Evolutionary conservation across 2,113 vertebrate genomes (phyloP).

Genomic region (Cettia cetti): DNA sequence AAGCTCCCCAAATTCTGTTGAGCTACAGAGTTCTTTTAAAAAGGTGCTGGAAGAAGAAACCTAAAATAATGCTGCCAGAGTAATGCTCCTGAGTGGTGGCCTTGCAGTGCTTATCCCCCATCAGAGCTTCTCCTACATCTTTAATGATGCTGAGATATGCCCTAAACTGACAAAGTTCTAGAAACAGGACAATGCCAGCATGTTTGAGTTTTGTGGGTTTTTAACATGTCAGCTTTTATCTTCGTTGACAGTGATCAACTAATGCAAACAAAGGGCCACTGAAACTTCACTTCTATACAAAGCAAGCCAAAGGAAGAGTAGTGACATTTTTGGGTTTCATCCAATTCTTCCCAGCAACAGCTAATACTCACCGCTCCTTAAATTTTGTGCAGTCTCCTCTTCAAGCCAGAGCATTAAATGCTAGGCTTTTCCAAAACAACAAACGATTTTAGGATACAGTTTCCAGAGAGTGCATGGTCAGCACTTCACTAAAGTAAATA

Average conservation of each 20-base stretch:
- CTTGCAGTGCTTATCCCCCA: background rate
- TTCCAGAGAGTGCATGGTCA: background rate
- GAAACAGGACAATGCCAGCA: background rate
- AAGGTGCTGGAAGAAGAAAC: background rate
- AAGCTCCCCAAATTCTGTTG: background rate
- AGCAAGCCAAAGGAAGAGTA: slow-evolving; percentile 31
- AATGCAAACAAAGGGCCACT: slow-evolving; percentile 51
- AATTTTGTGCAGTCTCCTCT: background rate
- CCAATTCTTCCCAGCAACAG: slow-evolving; percentile 55
- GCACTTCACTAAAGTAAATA: slow-evolving; percentile 5
- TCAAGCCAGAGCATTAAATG: background rate
- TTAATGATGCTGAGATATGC: slow-evolving; percentile 43
- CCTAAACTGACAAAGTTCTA: slow-evolving; percentile 22
- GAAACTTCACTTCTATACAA: slow-evolving; percentile 37
- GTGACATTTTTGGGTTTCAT: slow-evolving; percentile 44
- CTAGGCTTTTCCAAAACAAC: slow-evolving; percentile 19
- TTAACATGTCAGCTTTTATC: slow-evolving; percentile 27
- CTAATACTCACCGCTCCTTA: slow-evolving; percentile 24
- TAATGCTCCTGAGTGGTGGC: background rate
- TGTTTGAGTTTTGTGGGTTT: background rate
- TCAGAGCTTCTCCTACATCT: slow-evolving; percentile 26
- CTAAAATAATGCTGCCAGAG: background rate
- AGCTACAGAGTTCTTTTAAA: background rate
- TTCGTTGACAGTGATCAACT: slow-evolving; percentile 38
- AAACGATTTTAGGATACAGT: slow-evolving; percentile 7